Percentiles rank a stretch among this genome's conserved stretches.
These are phyloP conservation scores for Tylochromis polylepis DNA, from an alignment of 2,113 vertebrate genomes.

Conservation along the genomic window DNA sequence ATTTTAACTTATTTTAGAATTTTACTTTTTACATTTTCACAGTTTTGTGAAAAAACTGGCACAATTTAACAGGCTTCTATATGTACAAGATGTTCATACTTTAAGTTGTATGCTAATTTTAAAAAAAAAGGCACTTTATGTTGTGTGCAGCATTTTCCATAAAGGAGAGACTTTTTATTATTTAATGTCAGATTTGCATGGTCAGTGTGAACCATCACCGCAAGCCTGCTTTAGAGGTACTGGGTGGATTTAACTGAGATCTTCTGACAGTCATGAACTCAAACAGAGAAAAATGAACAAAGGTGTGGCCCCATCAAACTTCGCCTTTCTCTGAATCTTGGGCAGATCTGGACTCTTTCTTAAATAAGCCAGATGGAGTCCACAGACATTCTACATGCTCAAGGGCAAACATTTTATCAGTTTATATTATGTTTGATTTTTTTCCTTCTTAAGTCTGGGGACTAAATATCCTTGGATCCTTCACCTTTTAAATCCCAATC, in stretches of 20 bases:
- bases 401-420: background rate
- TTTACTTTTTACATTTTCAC: too few relatives aligned
- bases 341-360: background rate
- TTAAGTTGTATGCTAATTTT: fast-evolving
- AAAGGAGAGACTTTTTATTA: background rate
- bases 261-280: background rate
- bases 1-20: background rate
- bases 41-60: background rate
- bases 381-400: background rate
- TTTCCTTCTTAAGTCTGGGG: background rate
- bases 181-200: background rate
- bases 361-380: background rate
- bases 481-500: background rate
- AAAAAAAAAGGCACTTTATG: background rate
- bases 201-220: background rate
- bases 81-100: background rate
- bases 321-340: background rate
- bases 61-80: background rate
- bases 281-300: background rate
- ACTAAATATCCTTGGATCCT: background rate
- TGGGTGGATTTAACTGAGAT: background rate
- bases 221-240: background rate
- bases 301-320: background rate
- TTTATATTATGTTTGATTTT: background rate
- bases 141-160: fast-evolving